A percentile compares a stretch with the other conserved stretches of the same genome.
These are phyloP conservation scores for Protobothrops mucrosquamatus DNA, from an alignment of 2,113 vertebrate genomes.

Conservation along the genomic window DNA sequence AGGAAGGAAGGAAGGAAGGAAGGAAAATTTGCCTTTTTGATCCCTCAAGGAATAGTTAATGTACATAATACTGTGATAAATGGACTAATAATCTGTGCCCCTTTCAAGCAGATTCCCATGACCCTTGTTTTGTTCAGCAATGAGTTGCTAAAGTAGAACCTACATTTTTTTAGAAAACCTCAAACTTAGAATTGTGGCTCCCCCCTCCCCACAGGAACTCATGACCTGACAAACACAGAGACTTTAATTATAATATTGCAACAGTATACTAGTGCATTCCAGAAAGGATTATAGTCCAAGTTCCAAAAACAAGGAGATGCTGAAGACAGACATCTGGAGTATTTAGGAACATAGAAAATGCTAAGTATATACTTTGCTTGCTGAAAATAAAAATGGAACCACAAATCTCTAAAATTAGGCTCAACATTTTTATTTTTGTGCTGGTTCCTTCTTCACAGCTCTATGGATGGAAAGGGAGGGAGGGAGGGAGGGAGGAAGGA, in stretches of 20 bases:
- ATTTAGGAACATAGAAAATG: constrained; percentile 21
- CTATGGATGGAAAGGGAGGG: neutral
- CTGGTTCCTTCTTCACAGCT: neutral
- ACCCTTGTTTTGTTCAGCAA: neutral
- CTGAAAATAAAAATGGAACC: constrained; percentile 53
- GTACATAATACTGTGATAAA: neutral
- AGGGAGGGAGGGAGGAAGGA: neutral
- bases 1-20: no score
- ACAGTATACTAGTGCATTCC: constrained; percentile 16
- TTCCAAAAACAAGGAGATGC: neutral
- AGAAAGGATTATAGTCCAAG: constrained; percentile 28
- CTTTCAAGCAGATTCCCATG: neutral
- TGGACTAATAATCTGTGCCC: neutral
- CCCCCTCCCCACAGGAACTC: neutral
- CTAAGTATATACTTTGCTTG: constrained; percentile 5
- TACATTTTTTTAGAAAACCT: neutral
- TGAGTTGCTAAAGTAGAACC: constrained; percentile 5
- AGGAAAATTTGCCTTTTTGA: neutral
- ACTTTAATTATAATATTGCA: constrained; percentile 14
- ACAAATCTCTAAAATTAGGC: constrained; percentile 39
- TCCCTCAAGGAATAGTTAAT: neutral
- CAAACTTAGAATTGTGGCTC: neutral
- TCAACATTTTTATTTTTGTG: neutral
- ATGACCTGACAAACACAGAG: constrained; percentile 22
- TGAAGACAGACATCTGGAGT: constrained; percentile 1